phyloP scores from a whole-genome alignment of 2,888 invertebrate species.

The Autographa gamma region DNA sequence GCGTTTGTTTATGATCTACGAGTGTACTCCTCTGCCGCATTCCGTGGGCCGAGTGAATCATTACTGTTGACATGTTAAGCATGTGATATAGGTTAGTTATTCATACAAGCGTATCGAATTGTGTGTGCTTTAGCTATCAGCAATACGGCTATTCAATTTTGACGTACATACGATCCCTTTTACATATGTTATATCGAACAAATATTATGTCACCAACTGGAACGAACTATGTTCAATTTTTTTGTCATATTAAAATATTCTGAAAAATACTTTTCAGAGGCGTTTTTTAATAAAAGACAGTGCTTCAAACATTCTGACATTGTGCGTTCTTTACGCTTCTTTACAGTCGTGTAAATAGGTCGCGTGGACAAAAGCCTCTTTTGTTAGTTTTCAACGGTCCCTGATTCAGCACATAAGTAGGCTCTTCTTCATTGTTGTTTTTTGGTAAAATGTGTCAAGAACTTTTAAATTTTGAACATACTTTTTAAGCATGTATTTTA shows the following conservation, averaged over 20 bases:
- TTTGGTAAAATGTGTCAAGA: not conserved
- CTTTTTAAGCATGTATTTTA: not conserved
- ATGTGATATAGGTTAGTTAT: constrained; percentile 31
- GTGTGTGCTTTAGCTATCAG: not conserved
- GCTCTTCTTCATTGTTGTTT: not conserved
- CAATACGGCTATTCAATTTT: not conserved
- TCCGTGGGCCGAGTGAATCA: constrained; percentile 57
- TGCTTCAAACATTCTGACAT: not conserved
- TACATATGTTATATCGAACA: not conserved
- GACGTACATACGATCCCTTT: not conserved
- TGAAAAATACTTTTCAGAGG: not conserved
- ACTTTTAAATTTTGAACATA: not conserved
- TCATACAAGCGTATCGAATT: constrained; percentile 13
- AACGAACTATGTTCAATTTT: too few species aligned
- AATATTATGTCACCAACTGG: not conserved
- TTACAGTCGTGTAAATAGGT: not conserved
- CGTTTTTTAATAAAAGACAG: not conserved
- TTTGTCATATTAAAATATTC: not conserved
- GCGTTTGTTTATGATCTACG: constrained; percentile 58
- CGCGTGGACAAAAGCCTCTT: not conserved
- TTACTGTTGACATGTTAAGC: constrained; percentile 47
- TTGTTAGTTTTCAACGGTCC: constrained; percentile 6
- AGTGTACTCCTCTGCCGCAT: constrained; percentile 44
- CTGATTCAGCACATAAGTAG: not conserved
- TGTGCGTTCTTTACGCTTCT: not conserved